These are phyloP conservation scores for Lasiurus borealis DNA, from an alignment of 2,113 vertebrate species.

Conservation along the genomic window DNA sequence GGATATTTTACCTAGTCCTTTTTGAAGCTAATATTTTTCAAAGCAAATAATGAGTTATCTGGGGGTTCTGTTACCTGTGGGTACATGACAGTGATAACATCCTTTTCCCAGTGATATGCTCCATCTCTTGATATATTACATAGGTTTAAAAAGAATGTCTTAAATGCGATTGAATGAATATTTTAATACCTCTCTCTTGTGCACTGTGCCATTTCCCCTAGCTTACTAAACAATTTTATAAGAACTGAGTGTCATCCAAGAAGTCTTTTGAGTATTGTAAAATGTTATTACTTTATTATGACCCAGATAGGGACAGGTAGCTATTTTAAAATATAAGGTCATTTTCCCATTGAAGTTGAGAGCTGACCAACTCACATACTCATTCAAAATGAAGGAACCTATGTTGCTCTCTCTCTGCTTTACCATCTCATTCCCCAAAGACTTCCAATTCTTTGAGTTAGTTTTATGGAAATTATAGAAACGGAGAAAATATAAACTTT, in stretches of 20 bases:
- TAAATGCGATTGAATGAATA: constrained; percentile 47
- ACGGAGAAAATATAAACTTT: background rate
- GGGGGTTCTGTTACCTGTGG: background rate
- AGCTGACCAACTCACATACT: background rate
- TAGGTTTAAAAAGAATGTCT: constrained; percentile 18
- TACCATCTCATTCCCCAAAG: background rate
- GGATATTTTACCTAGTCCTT: background rate
- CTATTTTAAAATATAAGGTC: constrained; percentile 59
- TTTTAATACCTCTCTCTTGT: constrained; percentile 42
- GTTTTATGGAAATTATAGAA: constrained; percentile 38
- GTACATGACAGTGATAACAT: background rate
- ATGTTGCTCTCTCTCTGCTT: background rate
- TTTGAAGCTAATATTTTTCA: constrained; percentile 5
- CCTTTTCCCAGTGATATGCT: background rate
- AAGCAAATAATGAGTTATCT: constrained; percentile 10
- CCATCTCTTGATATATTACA: constrained; percentile 15
- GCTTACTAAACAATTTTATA: constrained; percentile 66
- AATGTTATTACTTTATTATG: constrained; percentile 65
- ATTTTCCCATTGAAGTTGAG: background rate
- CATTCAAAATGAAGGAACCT: background rate
- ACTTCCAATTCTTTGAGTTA: constrained; percentile 12
- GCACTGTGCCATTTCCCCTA: constrained; percentile 49
- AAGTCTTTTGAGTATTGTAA: constrained; percentile 67
- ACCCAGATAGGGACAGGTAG: constrained; percentile 55
- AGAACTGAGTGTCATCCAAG: constrained; percentile 23